Evolutionary conservation across 2,113 vertebrate genomes (phyloP).

Genomic region (Hippocampus barbouri): DNA sequence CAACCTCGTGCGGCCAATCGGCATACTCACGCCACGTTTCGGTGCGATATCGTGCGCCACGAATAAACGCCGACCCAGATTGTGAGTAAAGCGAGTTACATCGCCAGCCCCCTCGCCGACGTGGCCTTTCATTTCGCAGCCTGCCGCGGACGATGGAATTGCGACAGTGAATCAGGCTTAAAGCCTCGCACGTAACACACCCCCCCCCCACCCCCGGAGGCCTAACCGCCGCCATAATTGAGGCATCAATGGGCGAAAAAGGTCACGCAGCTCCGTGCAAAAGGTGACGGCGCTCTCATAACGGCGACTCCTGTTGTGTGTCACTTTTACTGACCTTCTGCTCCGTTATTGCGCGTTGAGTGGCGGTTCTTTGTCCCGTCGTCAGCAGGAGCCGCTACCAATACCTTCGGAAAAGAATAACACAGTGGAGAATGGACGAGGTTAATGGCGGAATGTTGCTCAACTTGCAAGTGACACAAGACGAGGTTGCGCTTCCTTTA

Average conservation of each 20-base stretch:
- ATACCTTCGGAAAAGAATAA: conserved; percentile 33
- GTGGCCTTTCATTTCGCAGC: no score
- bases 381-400: conserved; percentile 27
- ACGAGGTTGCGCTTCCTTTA: background rate
- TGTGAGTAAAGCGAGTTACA: background rate
- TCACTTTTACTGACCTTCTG: conserved; percentile 34
- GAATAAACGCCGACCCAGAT: no score
- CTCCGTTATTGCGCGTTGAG: conserved; percentile 19
- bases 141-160: background rate
- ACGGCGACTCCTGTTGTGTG: conserved; percentile 19
- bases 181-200: conserved; percentile 6
- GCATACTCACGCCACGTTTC: background rate
- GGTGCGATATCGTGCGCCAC: background rate
- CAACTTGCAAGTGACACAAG: background rate
- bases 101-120: no score
- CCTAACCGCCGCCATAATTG: conserved; percentile 30
- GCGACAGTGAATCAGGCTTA: conserved; percentile 19
- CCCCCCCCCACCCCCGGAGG: background rate
- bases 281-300: conserved; percentile 12
- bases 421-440: conserved; percentile 9
- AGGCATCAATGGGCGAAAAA: conserved; percentile 20
- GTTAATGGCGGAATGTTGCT: conserved; percentile 21
- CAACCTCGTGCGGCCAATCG: background rate
- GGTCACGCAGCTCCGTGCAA: conserved; percentile 24
- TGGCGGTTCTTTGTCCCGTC: conserved; percentile 33